phyloP scores from a whole-genome alignment of 2,113 vertebrate genomes.

The Recurvirostra avosetta region DNA sequence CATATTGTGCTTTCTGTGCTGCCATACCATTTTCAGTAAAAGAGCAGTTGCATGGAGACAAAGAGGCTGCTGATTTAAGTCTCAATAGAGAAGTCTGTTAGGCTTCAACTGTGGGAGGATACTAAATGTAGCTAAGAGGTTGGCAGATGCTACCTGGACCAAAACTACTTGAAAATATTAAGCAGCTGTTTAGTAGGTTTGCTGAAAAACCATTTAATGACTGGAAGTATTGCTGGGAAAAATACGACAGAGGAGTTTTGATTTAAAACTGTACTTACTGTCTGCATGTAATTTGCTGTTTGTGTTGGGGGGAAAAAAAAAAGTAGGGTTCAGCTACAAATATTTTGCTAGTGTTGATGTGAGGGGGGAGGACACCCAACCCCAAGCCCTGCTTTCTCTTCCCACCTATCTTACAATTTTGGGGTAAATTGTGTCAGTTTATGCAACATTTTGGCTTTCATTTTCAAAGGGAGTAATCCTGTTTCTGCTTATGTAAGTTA shows the following conservation, averaged over 20 bases:
- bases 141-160: slow-evolving; percentile 58
- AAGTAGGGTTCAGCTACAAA: background rate
- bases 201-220: background rate
- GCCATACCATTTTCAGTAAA: slow-evolving; percentile 35
- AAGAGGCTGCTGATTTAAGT: slow-evolving; percentile 49
- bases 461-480: background rate
- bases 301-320: background rate
- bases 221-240: background rate
- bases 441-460: background rate
- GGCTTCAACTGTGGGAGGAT: slow-evolving; percentile 44
- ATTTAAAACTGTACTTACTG: slow-evolving; percentile 19
- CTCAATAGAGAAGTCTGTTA: slow-evolving; percentile 43
- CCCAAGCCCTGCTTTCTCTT: background rate
- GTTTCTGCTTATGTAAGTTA: background rate
- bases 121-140: slow-evolving; percentile 47
- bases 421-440: background rate
- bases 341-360: background rate
- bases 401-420: background rate
- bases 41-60: slow-evolving; percentile 62
- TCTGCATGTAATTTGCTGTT: slow-evolving; percentile 23
- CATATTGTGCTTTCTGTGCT: slow-evolving; percentile 43
- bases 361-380: background rate
- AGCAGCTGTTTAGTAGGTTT: slow-evolving; percentile 44
- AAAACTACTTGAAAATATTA: slow-evolving; percentile 60
- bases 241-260: background rate